Evolutionary conservation across 2,113 vertebrate genomes (phyloP).

Genomic region (Lynx canadensis): DNA sequence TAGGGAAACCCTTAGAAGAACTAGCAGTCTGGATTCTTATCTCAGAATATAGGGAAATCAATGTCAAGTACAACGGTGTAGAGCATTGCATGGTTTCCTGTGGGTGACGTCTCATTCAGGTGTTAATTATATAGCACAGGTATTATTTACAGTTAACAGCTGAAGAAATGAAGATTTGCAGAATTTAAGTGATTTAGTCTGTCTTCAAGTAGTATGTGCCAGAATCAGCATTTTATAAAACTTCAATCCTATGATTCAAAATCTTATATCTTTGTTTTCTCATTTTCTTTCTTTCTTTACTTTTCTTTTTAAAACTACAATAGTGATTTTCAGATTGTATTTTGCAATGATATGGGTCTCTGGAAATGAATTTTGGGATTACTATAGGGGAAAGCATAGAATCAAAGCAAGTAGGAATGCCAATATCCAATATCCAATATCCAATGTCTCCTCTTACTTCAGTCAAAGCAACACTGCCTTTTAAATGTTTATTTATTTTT

Average conservation of each 20-base stretch:
- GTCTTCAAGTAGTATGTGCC: not conserved
- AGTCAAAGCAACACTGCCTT: not conserved
- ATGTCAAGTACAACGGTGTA: not conserved
- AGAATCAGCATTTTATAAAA: constrained; percentile 28
- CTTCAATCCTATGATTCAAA: not conserved
- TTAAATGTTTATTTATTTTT: too few relatives aligned
- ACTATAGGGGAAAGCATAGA: not conserved
- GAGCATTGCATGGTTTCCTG: not conserved
- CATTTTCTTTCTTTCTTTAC: not conserved
- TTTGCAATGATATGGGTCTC: not conserved
- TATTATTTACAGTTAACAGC: not conserved
- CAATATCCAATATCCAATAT: too few relatives aligned
- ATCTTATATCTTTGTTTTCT: not conserved
- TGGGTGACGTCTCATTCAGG: not conserved
- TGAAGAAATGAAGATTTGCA: not conserved
- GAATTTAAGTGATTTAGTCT: not conserved
- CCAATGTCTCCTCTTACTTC: not conserved
- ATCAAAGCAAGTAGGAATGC: not conserved
- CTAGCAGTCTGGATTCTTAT: not conserved
- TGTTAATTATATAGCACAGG: not conserved
- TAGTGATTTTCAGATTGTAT: not conserved
- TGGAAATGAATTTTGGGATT: not conserved
- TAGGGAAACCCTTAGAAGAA: not conserved
- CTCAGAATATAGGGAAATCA: not conserved
- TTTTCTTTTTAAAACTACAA: not conserved